Evolutionary conservation across 2,797 vertebrate genomes (phyloP).

Genomic region (Falco rusticolus): DNA sequence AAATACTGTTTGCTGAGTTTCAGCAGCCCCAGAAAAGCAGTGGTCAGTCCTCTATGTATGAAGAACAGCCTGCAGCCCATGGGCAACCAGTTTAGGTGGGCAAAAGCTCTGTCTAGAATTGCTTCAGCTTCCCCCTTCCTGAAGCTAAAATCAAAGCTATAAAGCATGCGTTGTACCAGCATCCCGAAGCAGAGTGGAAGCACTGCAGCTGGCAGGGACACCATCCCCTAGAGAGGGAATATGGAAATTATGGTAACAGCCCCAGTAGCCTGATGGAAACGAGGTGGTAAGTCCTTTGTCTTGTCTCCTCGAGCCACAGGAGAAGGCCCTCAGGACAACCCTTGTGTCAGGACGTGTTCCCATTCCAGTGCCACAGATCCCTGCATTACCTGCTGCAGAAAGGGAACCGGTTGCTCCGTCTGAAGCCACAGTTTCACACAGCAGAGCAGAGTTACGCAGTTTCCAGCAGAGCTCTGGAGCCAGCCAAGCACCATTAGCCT

Average conservation of each 20-base stretch:
- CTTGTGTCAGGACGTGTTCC: background rate
- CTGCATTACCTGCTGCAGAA: background rate
- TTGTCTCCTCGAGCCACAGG: background rate
- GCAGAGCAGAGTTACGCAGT: background rate
- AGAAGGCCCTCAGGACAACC: background rate
- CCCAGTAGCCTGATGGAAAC: background rate
- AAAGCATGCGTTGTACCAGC: fast-evolving
- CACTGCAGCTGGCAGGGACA: background rate
- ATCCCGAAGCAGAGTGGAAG: background rate
- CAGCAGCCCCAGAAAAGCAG: background rate
- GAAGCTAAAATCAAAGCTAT: background rate
- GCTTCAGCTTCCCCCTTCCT: background rate
- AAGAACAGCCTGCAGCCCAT: background rate
- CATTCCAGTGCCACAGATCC: background rate
- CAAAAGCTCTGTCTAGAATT: background rate
- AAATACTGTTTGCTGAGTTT: background rate
- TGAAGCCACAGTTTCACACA: background rate
- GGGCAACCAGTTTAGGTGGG: background rate
- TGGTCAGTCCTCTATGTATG: no score
- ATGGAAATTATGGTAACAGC: fast-evolving
- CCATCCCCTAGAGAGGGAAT: background rate
- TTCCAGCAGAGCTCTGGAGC: constrained; percentile 36
- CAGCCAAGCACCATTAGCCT: constrained; percentile 47
- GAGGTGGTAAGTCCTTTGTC: background rate
- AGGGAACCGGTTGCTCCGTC: background rate